Evolutionary conservation across 2,113 vertebrate genomes (phyloP), one percentile per base, ranked within the genome.

Genomic region (Scomber scombrus): DNA sequence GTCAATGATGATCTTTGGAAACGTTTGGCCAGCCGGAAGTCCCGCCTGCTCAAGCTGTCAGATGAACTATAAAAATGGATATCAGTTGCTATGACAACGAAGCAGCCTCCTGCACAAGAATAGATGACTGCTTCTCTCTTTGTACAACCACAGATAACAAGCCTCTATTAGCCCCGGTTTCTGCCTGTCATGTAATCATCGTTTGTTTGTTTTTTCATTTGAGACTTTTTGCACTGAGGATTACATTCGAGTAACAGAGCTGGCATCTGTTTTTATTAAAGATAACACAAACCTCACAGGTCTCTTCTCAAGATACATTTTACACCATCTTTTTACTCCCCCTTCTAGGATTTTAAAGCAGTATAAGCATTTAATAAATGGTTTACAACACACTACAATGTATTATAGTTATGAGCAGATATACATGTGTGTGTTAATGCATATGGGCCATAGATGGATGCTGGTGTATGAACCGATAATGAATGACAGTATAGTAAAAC

Each of bases 71-170:
- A 88, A 86, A 91, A 88, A 84, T 76, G 86, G 87, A 86, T 78
- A 58, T 72, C 81, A 85, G 91, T 93, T 92, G 81, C 91, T 70
- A 90, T 83, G 87, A 83, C 88, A 81, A 91, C 89, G 19, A 82
- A 75, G 55, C 85, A 34, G 74, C 71, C 84, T 83, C 76, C 31
- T 69, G 71, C 80, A 76, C 87, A 78, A 78, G 82, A 87, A 88
- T 82, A 89, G 86, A 88, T 85, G 56, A 69, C n/a, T 72, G 79
- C 65, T 78, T 85, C 69, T 88, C 71, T 70, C 82, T 81, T 74
- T 78, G 84, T 80, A 85, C 67, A 78, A 3, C 68, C 71, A 77
- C 40, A 75, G 78, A 85, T 86, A 87, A 84, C 74, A 86, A 78
- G 65, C 71, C 52, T 84, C 64, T 66, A 71, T 76, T 55, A 79